A percentile compares a stretch with the other conserved stretches of the same genome.
Conservation (phyloP, 2,888 invertebrate genomes). For the Drosophila koepferae region DNA sequence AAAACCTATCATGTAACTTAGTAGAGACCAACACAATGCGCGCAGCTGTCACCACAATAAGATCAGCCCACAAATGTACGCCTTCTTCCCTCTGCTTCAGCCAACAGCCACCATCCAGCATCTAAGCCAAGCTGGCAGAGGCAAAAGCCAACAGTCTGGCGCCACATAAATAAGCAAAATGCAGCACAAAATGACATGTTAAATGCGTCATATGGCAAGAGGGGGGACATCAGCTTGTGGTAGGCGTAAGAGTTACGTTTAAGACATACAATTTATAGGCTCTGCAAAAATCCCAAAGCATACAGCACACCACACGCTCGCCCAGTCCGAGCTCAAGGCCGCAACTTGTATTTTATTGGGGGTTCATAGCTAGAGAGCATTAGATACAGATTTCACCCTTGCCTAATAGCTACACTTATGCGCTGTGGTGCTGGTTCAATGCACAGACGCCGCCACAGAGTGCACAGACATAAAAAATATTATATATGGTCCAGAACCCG, state of each 20-base stretch:
- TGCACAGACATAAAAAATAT: conserved; percentile 21
- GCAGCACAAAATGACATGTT: conserved; percentile 72
- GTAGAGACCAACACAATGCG: not conserved
- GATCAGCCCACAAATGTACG: conserved; percentile 28
- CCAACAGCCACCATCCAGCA: not conserved
- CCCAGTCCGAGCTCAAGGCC: conserved; percentile 9
- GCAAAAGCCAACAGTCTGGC: conserved; percentile 61
- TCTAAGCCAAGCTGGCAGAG: conserved; percentile 10
- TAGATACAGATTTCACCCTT: conserved; percentile 19
- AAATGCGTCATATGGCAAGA: conserved; percentile 53
- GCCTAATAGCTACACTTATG: conserved; percentile 20
- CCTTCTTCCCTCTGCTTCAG: not conserved
- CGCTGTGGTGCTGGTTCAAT: conserved; percentile 49
- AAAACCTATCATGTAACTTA: not conserved
- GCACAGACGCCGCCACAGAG: conserved; percentile 43
- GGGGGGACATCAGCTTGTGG: conserved; percentile 13
- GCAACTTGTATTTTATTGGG: conserved; percentile 16
- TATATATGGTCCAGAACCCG: conserved; percentile 13
- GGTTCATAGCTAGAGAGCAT: not conserved
- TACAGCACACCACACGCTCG: not conserved
- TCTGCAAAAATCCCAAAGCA: conserved; percentile 16
- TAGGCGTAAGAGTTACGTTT: conserved; percentile 32
- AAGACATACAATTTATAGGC: conserved; percentile 56
- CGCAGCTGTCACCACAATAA: conserved; percentile 23
- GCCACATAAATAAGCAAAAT: conserved; percentile 78